phyloP scores from a whole-genome alignment of 1,140 invertebrate species.

The Tetraneura akinire region DNA sequence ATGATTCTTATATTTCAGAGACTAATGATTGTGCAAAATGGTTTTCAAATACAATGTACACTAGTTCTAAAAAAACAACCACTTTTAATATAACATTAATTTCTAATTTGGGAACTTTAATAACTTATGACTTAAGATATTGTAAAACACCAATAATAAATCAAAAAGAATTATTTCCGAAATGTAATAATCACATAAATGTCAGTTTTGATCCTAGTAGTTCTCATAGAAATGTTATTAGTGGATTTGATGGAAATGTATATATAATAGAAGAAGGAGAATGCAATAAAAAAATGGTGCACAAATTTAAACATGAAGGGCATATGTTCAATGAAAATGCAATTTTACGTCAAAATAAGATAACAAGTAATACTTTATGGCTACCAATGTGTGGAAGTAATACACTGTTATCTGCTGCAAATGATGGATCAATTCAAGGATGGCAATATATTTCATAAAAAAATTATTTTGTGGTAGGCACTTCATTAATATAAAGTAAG shows the following conservation, averaged over 20 bases:
- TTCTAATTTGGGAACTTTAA: slow-evolving; percentile 6
- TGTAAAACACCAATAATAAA: not conserved
- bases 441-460: slow-evolving; percentile 49
- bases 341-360: slow-evolving; percentile 9
- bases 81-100: slow-evolving; percentile 21
- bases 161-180: slow-evolving; percentile 20
- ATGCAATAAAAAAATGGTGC: not conserved
- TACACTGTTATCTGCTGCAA: slow-evolving; percentile 28
- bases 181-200: slow-evolving; percentile 10
- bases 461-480: too few species aligned
- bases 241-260: slow-evolving; percentile 49
- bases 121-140: slow-evolving; percentile 30
- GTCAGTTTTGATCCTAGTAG: slow-evolving; percentile 14
- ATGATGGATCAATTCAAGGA: slow-evolving; percentile 51
- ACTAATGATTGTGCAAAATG: not conserved
- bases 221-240: slow-evolving; percentile 1
- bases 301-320: slow-evolving; percentile 50
- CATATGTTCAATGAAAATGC: slow-evolving; percentile 43
- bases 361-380: slow-evolving; percentile 41
- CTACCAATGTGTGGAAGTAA: slow-evolving; percentile 37
- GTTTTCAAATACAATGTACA: slow-evolving; percentile 33
- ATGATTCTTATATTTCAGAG: not conserved
- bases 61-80: slow-evolving; percentile 20
- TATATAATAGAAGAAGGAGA: slow-evolving; percentile 32
- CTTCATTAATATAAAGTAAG: too few species aligned